Percentiles rank a stretch among this genome's conserved stretches.
phyloP scores from a whole-genome alignment of 2,797 vertebrate genomes.

The Scyliorhinus canicula region DNA sequence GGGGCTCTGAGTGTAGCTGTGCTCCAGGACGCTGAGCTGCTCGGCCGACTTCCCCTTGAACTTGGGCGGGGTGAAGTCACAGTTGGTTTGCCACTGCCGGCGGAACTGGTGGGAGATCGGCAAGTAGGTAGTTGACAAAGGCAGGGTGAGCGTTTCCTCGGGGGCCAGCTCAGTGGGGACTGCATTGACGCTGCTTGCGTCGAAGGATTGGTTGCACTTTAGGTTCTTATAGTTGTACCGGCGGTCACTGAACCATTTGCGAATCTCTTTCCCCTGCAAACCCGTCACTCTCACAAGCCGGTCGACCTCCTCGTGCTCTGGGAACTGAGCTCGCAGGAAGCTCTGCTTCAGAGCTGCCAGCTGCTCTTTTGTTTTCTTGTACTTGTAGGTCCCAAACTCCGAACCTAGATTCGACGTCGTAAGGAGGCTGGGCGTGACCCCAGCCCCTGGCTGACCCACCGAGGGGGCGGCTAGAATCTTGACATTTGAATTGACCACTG shows the following conservation, averaged over 20 bases:
- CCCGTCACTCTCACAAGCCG: constrained; percentile 82
- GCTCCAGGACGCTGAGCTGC: constrained; percentile 84
- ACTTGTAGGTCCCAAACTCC: constrained; percentile 78
- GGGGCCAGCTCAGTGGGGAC: constrained; percentile 55
- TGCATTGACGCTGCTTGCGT: constrained; percentile 42
- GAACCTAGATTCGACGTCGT: constrained; percentile 64
- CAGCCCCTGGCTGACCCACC: constrained; percentile 55
- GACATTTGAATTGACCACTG: constrained; percentile 42
- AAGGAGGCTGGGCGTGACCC: constrained; percentile 62
- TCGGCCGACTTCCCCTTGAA: constrained; percentile 91
- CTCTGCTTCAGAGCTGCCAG: constrained; percentile 84
- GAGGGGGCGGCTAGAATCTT: constrained; percentile 43
- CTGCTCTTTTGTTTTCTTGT: constrained; percentile 92
- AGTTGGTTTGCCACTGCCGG: constrained; percentile 51
- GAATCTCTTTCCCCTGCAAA: constrained; percentile 82
- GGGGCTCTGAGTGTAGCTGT: constrained; percentile 75
- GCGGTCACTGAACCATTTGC: constrained; percentile 96
- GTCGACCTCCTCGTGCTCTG: constrained; percentile 84
- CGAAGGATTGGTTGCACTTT: constrained; percentile 56
- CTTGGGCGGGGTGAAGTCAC: constrained; percentile 83
- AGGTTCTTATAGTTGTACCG: constrained; percentile 88
- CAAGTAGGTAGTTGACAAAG: constrained; percentile 55
- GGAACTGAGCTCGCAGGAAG: constrained; percentile 82
- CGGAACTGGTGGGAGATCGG: constrained; percentile 45
- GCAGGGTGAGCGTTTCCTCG: constrained; percentile 47